Percentiles rank a stretch among this genome's conserved stretches.
Evolutionary conservation across 2,888 invertebrate species (phyloP).

Genomic region (Pediacus dermestoides): DNA sequence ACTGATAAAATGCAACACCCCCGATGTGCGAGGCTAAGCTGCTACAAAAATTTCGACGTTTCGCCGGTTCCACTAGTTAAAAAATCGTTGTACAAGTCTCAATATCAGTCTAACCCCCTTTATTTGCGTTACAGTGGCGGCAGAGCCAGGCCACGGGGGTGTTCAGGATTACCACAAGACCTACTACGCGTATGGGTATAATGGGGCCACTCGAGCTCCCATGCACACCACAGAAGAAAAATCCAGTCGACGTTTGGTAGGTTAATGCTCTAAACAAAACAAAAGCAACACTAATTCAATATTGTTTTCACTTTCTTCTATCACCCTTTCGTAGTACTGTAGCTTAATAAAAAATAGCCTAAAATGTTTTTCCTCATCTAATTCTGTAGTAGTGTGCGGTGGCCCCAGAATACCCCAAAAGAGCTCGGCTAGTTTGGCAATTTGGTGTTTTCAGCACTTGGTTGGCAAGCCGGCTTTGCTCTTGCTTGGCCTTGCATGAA

Average conservation of each 20-base stretch:
- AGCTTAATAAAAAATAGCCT: conserved; percentile 14
- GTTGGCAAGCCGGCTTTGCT: too few species aligned
- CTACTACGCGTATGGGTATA: conserved; percentile 67
- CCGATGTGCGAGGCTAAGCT: conserved; percentile 51
- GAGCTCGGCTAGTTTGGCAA: too few species aligned
- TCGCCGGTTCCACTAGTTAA: conserved; percentile 17
- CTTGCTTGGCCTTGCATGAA: too few species aligned
- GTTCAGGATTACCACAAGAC: conserved; percentile 85
- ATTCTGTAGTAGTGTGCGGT: conserved; percentile 29
- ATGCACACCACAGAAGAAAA: conserved; percentile 61
- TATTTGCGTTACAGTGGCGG: conserved; percentile 70
- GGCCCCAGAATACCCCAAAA: conserved; percentile 44
- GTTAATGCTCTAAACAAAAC: conserved; percentile 42
- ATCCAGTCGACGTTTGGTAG: conserved; percentile 67
- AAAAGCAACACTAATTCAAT: conserved; percentile 14
- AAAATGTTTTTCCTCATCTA: conserved; percentile 4
- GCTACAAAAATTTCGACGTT: conserved; percentile 38
- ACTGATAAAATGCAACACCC: conserved; percentile 41
- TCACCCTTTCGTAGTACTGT: conserved; percentile 4
- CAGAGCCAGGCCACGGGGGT: conserved; percentile 73
- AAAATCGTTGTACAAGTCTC: conserved; percentile 4
- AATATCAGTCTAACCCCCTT: conserved; percentile 30
- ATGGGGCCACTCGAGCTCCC: conserved; percentile 57
- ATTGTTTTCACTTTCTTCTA: too few species aligned
- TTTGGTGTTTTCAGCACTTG: too few species aligned